These are phyloP conservation scores for Cylloceria caligata DNA, from an alignment of 2,888 invertebrate genomes.

Conservation along the genomic window DNA sequence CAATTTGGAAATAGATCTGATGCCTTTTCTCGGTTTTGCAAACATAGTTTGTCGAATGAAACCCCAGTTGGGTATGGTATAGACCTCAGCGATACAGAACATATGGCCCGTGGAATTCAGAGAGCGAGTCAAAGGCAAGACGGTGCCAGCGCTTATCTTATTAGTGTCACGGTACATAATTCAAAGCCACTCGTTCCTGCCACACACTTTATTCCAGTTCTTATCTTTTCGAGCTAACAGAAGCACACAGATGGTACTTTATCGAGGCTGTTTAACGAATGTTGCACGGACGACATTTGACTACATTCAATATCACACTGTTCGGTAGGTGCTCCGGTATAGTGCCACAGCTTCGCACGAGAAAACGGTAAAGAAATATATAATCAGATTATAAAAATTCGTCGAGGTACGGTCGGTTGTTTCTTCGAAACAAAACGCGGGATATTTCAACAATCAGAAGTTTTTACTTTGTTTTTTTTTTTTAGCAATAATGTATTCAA, in stretches of 20 bases:
- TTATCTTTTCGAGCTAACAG: slow-evolving; percentile 53
- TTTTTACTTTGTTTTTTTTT: slow-evolving; percentile 3
- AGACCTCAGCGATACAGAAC: not conserved
- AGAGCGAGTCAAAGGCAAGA: slow-evolving; percentile 19
- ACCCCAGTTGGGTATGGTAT: too few species aligned
- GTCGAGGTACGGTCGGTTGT: not conserved
- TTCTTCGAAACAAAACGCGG: not conserved
- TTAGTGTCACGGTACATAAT: slow-evolving; percentile 36
- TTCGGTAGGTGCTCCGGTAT: slow-evolving; percentile 19
- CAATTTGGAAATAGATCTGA: too few species aligned
- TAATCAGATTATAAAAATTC: slow-evolving; percentile 39
- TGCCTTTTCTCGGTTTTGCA: too few species aligned
- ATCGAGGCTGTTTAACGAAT: slow-evolving; percentile 33
- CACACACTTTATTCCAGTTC: slow-evolving; percentile 14
- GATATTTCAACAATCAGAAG: not conserved
- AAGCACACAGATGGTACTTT: slow-evolving; percentile 32
- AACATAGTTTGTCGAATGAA: too few species aligned
- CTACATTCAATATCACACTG: slow-evolving; percentile 40
- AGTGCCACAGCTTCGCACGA: not conserved
- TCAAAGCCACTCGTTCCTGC: not conserved
- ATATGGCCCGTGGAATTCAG: slow-evolving; percentile 35
- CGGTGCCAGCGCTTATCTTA: slow-evolving; percentile 19
- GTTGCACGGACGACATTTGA: slow-evolving; percentile 12
- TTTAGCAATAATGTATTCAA: not conserved
- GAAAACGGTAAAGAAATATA: slow-evolving; percentile 30